A percentile compares a stretch with the other conserved stretches of the same genome.
phyloP scores from a whole-genome alignment of 2,888 invertebrate genomes.

The Mythimna vitellina region DNA sequence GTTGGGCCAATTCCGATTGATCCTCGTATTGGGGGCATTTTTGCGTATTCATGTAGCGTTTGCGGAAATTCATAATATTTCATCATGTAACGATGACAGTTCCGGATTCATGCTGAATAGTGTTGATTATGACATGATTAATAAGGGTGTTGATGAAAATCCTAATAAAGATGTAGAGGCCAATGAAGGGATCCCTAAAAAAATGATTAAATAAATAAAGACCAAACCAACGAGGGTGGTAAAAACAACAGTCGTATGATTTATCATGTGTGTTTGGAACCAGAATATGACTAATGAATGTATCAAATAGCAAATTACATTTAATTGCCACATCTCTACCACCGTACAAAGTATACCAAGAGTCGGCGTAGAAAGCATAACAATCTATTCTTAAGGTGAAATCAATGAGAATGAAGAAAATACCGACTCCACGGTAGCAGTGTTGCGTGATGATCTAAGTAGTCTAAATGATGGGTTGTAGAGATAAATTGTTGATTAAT shows the following conservation, averaged over 20 bases:
- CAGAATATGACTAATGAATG: conserved; percentile 44
- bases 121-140: conserved; percentile 58
- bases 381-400: conserved; percentile 79
- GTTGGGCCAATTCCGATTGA: conserved; percentile 83
- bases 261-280: conserved; percentile 37
- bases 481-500: conserved; percentile 64
- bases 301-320: conserved; percentile 53
- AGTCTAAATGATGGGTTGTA: conserved; percentile 62
- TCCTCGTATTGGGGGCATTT: conserved; percentile 81
- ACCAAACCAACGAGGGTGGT: conserved; percentile 21
- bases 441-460: conserved; percentile 74
- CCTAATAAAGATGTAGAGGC: conserved; percentile 27
- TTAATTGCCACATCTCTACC: conserved; percentile 59
- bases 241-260: conserved; percentile 20
- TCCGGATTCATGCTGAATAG: conserved; percentile 67
- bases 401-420: conserved; percentile 75
- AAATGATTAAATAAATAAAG: conserved; percentile 23
- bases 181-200: conserved; percentile 30
- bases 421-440: conserved; percentile 66
- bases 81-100: conserved; percentile 76
- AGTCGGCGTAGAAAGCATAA: conserved; percentile 78
- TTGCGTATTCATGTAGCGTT: conserved; percentile 81
- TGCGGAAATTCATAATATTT: conserved; percentile 72
- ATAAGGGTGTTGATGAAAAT: conserved; percentile 43
- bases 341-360: conserved; percentile 58